Evolutionary conservation across 2,113 vertebrate genomes (phyloP), one percentile per base, ranked within the genome.

Genomic region (Forbesichthys agassizii): DNA sequence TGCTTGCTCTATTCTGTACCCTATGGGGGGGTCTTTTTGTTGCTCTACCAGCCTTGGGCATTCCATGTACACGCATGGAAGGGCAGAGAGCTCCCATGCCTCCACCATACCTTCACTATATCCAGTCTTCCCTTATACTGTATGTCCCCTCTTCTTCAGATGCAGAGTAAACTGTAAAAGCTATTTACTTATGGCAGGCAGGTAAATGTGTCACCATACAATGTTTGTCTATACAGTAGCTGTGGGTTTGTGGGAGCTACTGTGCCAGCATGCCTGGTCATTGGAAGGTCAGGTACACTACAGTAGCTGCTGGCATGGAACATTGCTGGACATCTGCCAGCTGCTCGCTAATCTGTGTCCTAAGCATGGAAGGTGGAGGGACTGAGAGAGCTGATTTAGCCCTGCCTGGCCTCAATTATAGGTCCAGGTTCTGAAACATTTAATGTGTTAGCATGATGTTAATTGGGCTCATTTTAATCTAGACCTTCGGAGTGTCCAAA

Each of bases 281-380:
- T 70, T 65, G 69, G 62, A 74, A 70, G 69, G 79, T 66, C 52
- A 74, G 75, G 54, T 78, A 33, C 33, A 55, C 18, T 54, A 60
- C 49, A 71, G 69, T 57, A 61, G 63, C 49, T 48, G 48, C 48
- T 79, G 69, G 66, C 77, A 75, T 66, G 33, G 27, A 55, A 14
- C 51, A 12, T 27, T 20, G 11, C 58, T 65, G 66, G 63, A 5
- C 18, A 51, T 18, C 64, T 57, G 75, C 71, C 66, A 67, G 27
- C 73, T 68, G 70, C 48, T 12, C 52, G 68, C 54, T 79, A 71
- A 80, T 82, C 62, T 82, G 18, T n/a, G 68, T 69, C 73, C 79
- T 78, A 57, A 74, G 68, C 52, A 63, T 70, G 48, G 77, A 67
- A 58, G 42, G 63, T 66, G 61, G 68, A 66, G 66, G 56, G 78